Conservation (phyloP, 1,140 invertebrate genomes). For the Adelges cooleyi region DNA sequence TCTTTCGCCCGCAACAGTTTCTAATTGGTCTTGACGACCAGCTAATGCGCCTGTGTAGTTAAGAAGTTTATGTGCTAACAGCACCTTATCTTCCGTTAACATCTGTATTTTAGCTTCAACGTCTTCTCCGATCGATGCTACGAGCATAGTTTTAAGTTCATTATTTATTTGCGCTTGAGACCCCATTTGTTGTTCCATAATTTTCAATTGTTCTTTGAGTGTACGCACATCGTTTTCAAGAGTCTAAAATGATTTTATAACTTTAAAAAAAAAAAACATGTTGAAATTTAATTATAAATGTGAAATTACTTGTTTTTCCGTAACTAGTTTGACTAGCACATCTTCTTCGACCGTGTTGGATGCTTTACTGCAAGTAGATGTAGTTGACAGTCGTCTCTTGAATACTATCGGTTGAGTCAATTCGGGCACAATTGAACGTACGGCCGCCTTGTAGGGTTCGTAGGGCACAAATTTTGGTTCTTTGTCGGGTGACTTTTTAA, state of each 20-base stretch:
- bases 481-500: conserved; percentile 45
- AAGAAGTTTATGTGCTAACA: conserved; percentile 69
- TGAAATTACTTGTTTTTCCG: conserved; percentile 13
- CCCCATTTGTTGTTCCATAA: conserved; percentile 57
- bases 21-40: conserved; percentile 81
- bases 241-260: conserved; percentile 31
- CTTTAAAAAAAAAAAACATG: too few species aligned
- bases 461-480: conserved; percentile 77
- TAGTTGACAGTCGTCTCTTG: conserved; percentile 36
- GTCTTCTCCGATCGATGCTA: conserved; percentile 89
- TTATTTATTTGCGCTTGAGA: conserved; percentile 70
- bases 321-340: conserved; percentile 40
- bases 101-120: conserved; percentile 75
- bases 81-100: conserved; percentile 79
- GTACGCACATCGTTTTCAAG: conserved; percentile 45
- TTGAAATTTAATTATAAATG: too few species aligned
- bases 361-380: conserved; percentile 3
- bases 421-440: conserved; percentile 57
- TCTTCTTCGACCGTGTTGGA: conserved; percentile 47
- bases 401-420: conserved; percentile 12
- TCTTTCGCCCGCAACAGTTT: conserved; percentile 81
- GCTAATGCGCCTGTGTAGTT: conserved; percentile 71
- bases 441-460: conserved; percentile 76
- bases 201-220: conserved; percentile 48
- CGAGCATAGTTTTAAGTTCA: conserved; percentile 82